Evolutionary conservation across 2,797 vertebrate species (phyloP).

Genomic region (Chiroxiphia lanceolata): DNA sequence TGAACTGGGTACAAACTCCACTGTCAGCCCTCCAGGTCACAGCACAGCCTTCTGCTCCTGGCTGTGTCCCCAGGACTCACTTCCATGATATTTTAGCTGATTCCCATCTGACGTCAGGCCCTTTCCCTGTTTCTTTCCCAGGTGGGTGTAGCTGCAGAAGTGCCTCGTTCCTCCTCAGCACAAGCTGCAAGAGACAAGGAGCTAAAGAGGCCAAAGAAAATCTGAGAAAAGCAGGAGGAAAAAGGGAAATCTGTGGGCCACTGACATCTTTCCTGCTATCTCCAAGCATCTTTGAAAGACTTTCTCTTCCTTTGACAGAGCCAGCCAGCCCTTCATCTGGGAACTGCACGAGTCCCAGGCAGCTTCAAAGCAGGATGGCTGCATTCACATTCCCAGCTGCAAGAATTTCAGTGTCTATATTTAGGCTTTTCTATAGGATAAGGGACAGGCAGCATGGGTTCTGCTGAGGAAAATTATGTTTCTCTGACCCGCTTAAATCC

Average conservation of each 20-base stretch:
- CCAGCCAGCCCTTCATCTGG: constrained; percentile 22
- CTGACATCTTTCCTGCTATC: background rate
- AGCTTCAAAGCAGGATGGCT: constrained; percentile 44
- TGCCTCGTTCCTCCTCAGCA: background rate
- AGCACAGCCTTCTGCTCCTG: background rate
- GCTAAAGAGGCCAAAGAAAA: background rate
- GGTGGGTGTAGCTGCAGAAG: background rate
- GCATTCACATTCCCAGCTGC: background rate
- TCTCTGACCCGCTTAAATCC: constrained; percentile 41
- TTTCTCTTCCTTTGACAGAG: constrained; percentile 22
- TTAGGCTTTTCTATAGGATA: constrained; percentile 54
- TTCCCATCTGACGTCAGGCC: background rate
- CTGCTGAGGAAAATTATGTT: constrained; percentile 36
- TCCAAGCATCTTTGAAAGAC: constrained; percentile 25
- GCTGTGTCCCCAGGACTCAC: background rate
- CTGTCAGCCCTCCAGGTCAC: background rate
- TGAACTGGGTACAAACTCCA: background rate
- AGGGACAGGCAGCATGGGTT: constrained; percentile 22
- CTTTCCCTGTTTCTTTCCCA: background rate
- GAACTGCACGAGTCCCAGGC: constrained; percentile 2
- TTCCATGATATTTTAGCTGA: background rate
- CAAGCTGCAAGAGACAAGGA: background rate
- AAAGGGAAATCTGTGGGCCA: background rate
- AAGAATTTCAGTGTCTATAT: constrained; percentile 47
- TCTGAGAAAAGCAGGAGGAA: background rate